Percentiles rank a stretch among this genome's conserved stretches.
phyloP scores from a whole-genome alignment of 2,113 vertebrate genomes.

The Isurus oxyrinchus region DNA sequence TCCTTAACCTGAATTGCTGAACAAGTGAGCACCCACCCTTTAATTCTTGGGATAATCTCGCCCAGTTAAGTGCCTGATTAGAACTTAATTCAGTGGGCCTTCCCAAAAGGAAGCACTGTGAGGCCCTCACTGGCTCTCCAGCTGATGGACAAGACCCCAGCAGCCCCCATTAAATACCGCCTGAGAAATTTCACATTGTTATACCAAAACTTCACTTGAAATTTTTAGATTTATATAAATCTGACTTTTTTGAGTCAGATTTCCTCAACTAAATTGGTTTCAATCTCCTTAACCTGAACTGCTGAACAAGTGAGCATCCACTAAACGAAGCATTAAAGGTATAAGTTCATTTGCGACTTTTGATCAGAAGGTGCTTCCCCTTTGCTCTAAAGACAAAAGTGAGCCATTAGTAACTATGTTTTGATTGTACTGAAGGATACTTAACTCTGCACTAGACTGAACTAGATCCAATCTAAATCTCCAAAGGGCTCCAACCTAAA shows the following conservation, averaged over 20 bases:
- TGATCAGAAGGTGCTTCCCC: neutral
- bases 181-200: neutral
- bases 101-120: neutral
- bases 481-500: neutral
- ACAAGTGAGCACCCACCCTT: neutral
- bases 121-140: neutral
- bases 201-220: neutral
- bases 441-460: neutral
- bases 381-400: neutral
- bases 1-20: neutral
- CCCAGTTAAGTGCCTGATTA: neutral
- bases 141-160: neutral
- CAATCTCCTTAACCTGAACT: neutral
- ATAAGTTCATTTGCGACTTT: neutral
- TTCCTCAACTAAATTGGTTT: neutral
- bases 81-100: neutral
- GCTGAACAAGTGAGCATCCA: neutral
- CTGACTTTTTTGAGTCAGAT: neutral
- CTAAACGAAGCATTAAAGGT: neutral
- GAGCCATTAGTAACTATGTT: constrained; percentile 13
- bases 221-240: neutral
- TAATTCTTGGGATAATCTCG: neutral
- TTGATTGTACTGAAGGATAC: neutral
- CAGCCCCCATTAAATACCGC: neutral
- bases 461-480: neutral